Percentiles rank a stretch among this genome's conserved stretches.
These are phyloP conservation scores for Drosophila dunni DNA, from an alignment of 1,140 invertebrate genomes.

Conservation along the genomic window DNA sequence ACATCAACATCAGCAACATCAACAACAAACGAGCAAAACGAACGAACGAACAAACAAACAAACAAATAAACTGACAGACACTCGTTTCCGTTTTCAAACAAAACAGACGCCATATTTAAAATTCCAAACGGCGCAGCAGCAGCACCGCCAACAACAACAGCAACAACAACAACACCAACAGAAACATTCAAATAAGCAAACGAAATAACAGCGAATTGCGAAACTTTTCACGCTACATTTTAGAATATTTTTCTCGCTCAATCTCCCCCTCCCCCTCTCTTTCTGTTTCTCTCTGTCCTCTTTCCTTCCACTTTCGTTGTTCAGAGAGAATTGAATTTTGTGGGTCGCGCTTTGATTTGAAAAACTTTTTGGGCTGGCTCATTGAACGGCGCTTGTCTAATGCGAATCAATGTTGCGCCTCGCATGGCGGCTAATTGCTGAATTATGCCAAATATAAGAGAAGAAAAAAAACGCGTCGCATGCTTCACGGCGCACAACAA, in stretches of 20 bases:
- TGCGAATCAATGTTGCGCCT: conserved; percentile 54
- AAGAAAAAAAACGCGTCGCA: conserved; percentile 12
- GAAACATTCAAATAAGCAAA: conserved; percentile 52
- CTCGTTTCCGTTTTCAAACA: conserved; percentile 83
- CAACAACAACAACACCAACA: conserved; percentile 48
- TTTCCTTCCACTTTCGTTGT: not conserved
- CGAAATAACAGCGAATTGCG: conserved; percentile 72
- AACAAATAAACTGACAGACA: conserved; percentile 82
- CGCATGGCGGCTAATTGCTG: conserved; percentile 63
- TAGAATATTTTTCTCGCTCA: conserved; percentile 8
- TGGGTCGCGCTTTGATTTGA: conserved; percentile 55
- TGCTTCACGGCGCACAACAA: conserved; percentile 37
- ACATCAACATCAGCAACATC: conserved; percentile 25
- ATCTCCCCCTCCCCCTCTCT: not conserved
- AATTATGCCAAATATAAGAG: conserved; percentile 56
- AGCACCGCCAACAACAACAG: conserved; percentile 24
- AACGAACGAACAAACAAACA: conserved; percentile 50
- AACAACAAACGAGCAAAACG: conserved; percentile 25
- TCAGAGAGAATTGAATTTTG: conserved; percentile 54
- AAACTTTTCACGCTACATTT: conserved; percentile 72
- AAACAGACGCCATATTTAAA: conserved; percentile 83
- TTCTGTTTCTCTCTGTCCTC: not conserved
- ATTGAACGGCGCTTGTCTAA: conserved; percentile 56
- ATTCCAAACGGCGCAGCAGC: conserved; percentile 66
- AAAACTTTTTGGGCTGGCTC: conserved; percentile 47